Evolutionary conservation across 1,140 invertebrate genomes (phyloP).

Genomic region (Hylaeus volcanicus): DNA sequence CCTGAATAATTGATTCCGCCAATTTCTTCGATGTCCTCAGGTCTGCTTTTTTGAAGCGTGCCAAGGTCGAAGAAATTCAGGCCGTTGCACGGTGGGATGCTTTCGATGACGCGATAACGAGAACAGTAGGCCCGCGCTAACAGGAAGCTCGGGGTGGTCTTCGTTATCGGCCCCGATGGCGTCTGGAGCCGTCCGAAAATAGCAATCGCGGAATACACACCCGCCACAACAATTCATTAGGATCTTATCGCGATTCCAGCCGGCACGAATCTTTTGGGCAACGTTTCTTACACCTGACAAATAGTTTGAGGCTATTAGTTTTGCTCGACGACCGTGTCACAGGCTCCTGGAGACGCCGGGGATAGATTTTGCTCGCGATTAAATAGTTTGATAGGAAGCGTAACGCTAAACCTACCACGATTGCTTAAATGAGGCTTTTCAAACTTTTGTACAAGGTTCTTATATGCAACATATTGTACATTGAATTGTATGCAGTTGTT

Average conservation of each 20-base stretch:
- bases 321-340: too few species aligned
- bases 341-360: not conserved
- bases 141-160: constrained; percentile 28
- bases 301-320: constrained; percentile 10
- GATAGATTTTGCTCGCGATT: not conserved
- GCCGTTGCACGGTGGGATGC: constrained; percentile 37
- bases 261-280: not conserved
- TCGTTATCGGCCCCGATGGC: constrained; percentile 32
- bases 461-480: too few species aligned
- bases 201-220: not conserved
- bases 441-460: too few species aligned
- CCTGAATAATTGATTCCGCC: constrained; percentile 39
- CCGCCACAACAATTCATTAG: constrained; percentile 33
- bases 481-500: too few species aligned
- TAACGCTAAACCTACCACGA: too few species aligned
- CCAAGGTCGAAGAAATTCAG: constrained; percentile 44
- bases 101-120: constrained; percentile 24
- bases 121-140: constrained; percentile 3
- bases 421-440: too few species aligned
- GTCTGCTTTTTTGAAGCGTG: constrained; percentile 41
- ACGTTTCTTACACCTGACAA: constrained; percentile 1
- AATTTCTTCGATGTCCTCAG: constrained; percentile 13
- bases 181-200: constrained; percentile 17
- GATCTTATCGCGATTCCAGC: constrained; percentile 18
- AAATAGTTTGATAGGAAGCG: too few species aligned